A percentile compares a stretch with the other conserved stretches of the same genome.
Conservation (phyloP, 2,888 invertebrate species). For the Leptopilina drosophilae region DNA sequence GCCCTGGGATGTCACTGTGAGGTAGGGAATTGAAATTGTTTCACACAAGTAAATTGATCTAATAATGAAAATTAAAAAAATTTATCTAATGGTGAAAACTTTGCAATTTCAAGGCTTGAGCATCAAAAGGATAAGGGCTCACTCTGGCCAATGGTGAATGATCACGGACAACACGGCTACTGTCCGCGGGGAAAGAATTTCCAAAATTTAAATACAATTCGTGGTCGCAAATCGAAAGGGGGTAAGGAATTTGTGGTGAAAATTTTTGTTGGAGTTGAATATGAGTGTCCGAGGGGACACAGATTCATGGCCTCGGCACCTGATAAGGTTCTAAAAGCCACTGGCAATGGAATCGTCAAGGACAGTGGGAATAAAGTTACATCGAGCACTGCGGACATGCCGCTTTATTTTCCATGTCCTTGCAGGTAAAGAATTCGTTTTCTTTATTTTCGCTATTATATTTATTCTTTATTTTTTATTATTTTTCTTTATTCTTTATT, state of each 20-base stretch:
- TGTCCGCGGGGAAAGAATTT: constrained; percentile 71
- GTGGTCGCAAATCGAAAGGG: constrained; percentile 76
- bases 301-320: constrained; percentile 94
- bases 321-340: constrained; percentile 88
- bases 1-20: constrained; percentile 94
- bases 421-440: constrained; percentile 80
- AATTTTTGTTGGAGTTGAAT: constrained; percentile 96
- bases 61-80: too few relatives aligned
- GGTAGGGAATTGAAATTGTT: constrained; percentile 60
- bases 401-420: constrained; percentile 90
- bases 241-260: constrained; percentile 81
- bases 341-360: constrained; percentile 84
- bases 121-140: constrained; percentile 76
- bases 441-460: too few relatives aligned
- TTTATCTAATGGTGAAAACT: not conserved
- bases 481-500: not conserved
- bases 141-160: constrained; percentile 74
- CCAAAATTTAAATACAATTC: constrained; percentile 70
- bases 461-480: too few relatives aligned
- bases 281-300: constrained; percentile 98
- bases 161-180: constrained; percentile 68
- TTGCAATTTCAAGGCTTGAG: constrained; percentile 66
- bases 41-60: not conserved
- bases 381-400: constrained; percentile 87
- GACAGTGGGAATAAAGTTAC: constrained; percentile 92